phyloP scores from a whole-genome alignment of 30 jellyfish, hydroid and myxozoan species.

The Chironex yamaguchii region DNA sequence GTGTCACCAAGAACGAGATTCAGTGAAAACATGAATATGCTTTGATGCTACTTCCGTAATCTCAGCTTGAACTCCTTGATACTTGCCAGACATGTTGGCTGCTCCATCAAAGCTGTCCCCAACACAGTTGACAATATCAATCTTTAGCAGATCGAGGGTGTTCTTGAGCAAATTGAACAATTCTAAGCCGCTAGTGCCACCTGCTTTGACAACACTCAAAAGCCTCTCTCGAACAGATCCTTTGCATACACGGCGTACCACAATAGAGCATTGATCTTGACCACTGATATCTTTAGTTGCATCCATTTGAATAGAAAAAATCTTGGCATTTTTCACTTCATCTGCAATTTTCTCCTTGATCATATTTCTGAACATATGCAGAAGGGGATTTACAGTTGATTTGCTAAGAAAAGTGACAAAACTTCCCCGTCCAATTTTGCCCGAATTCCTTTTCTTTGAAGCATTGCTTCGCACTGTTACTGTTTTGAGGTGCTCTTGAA shows the following conservation, averaged over 20 bases:
- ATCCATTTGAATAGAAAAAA: conserved; percentile 21
- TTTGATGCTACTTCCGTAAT: not conserved
- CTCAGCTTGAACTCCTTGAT: not conserved
- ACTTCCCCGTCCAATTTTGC: conserved; percentile 37
- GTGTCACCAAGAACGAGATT: conserved; percentile 39
- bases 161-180: conserved; percentile 32
- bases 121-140: conserved; percentile 28
- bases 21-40: not conserved
- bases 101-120: conserved; percentile 55
- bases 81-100: conserved; percentile 29
- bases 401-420: conserved; percentile 31
- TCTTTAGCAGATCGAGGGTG: conserved; percentile 35
- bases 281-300: conserved; percentile 37
- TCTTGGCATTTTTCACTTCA: conserved; percentile 20
- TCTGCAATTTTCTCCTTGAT: conserved; percentile 17
- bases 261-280: conserved; percentile 26
- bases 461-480: conserved; percentile 13
- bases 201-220: conserved; percentile 55
- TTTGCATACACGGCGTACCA: conserved; percentile 13
- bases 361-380: not conserved
- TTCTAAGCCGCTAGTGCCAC: conserved; percentile 38
- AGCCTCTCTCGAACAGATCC: conserved; percentile 38
- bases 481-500: conserved; percentile 34
- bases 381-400: conserved; percentile 17
- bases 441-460: conserved; percentile 4